Evolutionary conservation across 2,888 invertebrate genomes (phyloP), one percentile per base, ranked within the genome.

Genomic region (Apotomis capreana): DNA sequence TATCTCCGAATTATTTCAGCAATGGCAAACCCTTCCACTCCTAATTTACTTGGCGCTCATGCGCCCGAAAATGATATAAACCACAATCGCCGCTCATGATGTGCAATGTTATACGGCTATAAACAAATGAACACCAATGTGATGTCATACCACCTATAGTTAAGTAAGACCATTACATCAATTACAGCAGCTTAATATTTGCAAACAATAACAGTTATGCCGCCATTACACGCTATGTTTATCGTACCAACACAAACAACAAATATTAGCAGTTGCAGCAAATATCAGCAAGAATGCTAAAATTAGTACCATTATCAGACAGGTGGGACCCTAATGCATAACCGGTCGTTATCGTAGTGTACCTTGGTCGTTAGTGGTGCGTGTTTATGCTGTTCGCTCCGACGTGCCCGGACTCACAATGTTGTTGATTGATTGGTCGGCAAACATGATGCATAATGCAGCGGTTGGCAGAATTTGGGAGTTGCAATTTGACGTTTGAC

Each of bases 271-370:
- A 51, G 40, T 26, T 5, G 62, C 55, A 51, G 52, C 46, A 55
- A 60, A 69, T 65, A 65, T 57, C 67, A 40, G 49, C 37, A 60
- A 55, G 64, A 67, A 63, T 54, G 58, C 57, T 63, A 51, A 63
- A 58, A 68, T 71, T 68, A 62, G 49, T 26, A 26, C 26, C 26
- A 1, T 2, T 26, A 60, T 46, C 55, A n/a, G 58, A 51, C 68
- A 72, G 71, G 71, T 68, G 71, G 67, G 26, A 58, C 60, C 49
- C 57, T 70, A 65, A 70, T 57, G 63, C 70, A 60, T 71, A 71
- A 71, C 57, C 62, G 63, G 58, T 72, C 46, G 72, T 68, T 62
- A 71, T 71, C 67, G 49, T 61, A 55, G 68, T 49, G 49, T 49
- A 10, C 58, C 40, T 6, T 40, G 44, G 57, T 58, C 67, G 58